Percentiles rank a stretch among this genome's conserved stretches.
Conservation (phyloP, 2,888 invertebrate species). For the Pegoplata infirma region DNA sequence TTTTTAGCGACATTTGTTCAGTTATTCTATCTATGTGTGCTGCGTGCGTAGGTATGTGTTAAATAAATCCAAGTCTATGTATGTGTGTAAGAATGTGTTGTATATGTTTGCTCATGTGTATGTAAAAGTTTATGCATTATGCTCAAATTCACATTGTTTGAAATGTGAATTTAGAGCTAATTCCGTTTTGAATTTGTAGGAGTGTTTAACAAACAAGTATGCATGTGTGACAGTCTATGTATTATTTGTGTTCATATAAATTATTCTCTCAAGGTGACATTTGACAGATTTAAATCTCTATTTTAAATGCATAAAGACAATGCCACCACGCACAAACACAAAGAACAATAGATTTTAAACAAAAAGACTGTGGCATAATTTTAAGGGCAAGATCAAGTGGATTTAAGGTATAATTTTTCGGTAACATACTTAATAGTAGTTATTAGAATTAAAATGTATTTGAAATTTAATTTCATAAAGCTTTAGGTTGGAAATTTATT, state of each 20-base stretch:
- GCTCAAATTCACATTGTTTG: slow-evolving; percentile 35
- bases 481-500: no score
- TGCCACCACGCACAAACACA: neutral
- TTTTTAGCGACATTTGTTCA: slow-evolving; percentile 40
- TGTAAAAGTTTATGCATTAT: slow-evolving; percentile 13
- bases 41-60: slow-evolving; percentile 6
- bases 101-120: slow-evolving; percentile 18
- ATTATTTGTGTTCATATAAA: slow-evolving; percentile 66
- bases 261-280: slow-evolving; percentile 71
- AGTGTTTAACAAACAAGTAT: slow-evolving; percentile 3
- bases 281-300: slow-evolving; percentile 68
- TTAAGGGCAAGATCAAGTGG: slow-evolving; percentile 21
- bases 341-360: neutral
- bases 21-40: slow-evolving; percentile 36
- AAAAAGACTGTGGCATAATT: neutral
- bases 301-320: slow-evolving; percentile 16
- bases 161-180: slow-evolving; percentile 52
- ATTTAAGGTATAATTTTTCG: no score
- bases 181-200: slow-evolving; percentile 39
- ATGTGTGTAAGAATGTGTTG: neutral
- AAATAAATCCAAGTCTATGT: slow-evolving; percentile 10
- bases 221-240: neutral
- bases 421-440: no score
- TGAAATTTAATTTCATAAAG: no score
- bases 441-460: no score